Evolutionary conservation across 2,888 invertebrate species (phyloP), one percentile per base, ranked within the genome.

Genomic region (Nomada fucata): DNA sequence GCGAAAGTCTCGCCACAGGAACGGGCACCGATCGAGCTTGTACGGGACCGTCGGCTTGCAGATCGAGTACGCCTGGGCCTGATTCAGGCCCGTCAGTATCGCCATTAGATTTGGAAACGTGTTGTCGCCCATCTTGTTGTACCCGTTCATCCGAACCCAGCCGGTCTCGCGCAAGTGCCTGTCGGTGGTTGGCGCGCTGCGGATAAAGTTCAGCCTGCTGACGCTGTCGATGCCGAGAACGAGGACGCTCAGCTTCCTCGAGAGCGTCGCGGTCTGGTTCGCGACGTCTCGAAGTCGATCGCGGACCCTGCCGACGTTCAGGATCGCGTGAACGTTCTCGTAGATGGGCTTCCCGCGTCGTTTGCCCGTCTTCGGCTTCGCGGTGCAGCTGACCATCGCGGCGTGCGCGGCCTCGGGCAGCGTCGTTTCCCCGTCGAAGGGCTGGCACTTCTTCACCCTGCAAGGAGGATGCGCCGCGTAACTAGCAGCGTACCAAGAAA

Each of bases 71-170:
- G 96, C 94, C 20, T 94, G 89, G 0, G 92, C 87, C 50, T 94
- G 92, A 80, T 94, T 95, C 83, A 95, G 94, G 0, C 98, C 98
- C 0, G 97, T 96, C 18, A 97, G 94, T 61, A 97, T 95, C 0
- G 98, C 97, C 95, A 98, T 96, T 68, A 98, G 94, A 93, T 98
- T 99, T 0, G 98, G 98, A 91, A 97, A 97, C 0, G 98, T 98
- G 90, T 98, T 98, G 91, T 98, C 98, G 10, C 96, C 97, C 82
- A 97, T 95, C 95, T 97, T 95, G 85, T 95, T 95, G 92, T 97
- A 98, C 1, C 97, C 98, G 86, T 96, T 95, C 92, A 97, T 95
- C 80, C 96, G 96, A 60, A 97, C 94, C 95, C 97, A 97, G 76
- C 95, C 96, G 76, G 96, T 95, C 26, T 96, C 95, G 63, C 95